Percentiles rank a stretch among this genome's conserved stretches.
Evolutionary conservation across 2,113 vertebrate genomes (phyloP).

Genomic region (Trematomus loennbergii): DNA sequence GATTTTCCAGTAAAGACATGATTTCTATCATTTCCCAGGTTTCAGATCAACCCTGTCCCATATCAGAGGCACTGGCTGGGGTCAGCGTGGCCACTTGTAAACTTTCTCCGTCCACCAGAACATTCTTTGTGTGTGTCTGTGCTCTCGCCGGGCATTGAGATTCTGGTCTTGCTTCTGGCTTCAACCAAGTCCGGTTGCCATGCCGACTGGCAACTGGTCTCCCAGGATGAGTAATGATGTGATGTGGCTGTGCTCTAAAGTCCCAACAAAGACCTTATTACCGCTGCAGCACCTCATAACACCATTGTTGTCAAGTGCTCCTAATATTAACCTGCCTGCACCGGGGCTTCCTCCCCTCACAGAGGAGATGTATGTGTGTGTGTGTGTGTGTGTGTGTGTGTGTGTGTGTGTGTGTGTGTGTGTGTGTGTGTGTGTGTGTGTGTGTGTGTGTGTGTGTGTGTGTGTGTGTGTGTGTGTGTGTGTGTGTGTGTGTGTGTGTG

Average conservation of each 20-base stretch:
- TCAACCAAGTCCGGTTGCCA: constrained; percentile 83
- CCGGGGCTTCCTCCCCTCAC: constrained; percentile 73
- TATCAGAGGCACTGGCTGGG: constrained; percentile 38
- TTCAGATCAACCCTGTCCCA: constrained; percentile 44
- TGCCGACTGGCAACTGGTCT: constrained; percentile 86
- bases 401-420: constrained; percentile 38
- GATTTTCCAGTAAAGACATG: neutral
- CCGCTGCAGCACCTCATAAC: constrained; percentile 85
- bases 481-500: constrained; percentile 7
- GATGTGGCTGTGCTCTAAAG: constrained; percentile 84
- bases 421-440: constrained; percentile 40
- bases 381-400: constrained; percentile 35
- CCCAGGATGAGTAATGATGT: constrained; percentile 88
- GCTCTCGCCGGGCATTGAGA: constrained; percentile 81
- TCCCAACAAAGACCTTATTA: constrained; percentile 89
- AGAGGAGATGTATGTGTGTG: constrained; percentile 44
- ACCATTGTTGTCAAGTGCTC: constrained; percentile 86
- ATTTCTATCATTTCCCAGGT: constrained; percentile 17
- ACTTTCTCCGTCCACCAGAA: constrained; percentile 76
- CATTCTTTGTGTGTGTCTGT: constrained; percentile 74
- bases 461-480: constrained; percentile 42
- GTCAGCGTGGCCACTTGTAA: constrained; percentile 77
- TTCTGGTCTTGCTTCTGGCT: constrained; percentile 85
- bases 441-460: constrained; percentile 37
- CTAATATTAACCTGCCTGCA: constrained; percentile 86